phyloP scores from a whole-genome alignment of 2,797 vertebrate genomes.

The Argyrosomus regius region DNA sequence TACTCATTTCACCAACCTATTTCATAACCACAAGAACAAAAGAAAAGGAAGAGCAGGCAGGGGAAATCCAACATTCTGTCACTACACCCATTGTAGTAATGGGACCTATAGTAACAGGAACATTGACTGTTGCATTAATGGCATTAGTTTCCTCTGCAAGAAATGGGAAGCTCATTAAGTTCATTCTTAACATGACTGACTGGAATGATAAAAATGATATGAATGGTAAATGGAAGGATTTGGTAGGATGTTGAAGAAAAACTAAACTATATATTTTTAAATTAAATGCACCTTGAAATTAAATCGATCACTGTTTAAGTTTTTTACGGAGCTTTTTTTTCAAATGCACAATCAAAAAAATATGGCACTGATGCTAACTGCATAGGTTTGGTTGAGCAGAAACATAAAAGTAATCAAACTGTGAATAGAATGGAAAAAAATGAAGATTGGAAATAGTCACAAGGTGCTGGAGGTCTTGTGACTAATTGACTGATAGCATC shows the following conservation, averaged over 20 bases:
- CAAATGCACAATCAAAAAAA: background rate
- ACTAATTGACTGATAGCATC: conserved; percentile 25
- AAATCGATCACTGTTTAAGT: background rate
- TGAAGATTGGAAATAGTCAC: background rate
- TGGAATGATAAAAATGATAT: background rate
- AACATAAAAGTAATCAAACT: background rate
- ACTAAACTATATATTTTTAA: background rate
- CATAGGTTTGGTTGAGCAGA: background rate
- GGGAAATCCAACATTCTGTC: background rate
- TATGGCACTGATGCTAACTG: background rate
- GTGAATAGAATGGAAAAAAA: background rate
- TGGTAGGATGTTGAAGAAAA: background rate
- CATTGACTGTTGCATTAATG: too few relatives aligned
- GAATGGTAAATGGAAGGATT: background rate
- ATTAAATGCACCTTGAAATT: background rate
- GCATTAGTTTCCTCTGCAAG: background rate
- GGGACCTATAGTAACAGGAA: too few relatives aligned
- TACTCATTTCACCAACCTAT: background rate
- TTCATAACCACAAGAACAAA: background rate
- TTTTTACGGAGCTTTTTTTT: background rate
- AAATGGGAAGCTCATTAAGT: background rate
- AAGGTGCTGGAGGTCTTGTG: conserved; percentile 1
- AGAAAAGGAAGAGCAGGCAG: background rate
- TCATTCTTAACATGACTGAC: background rate
- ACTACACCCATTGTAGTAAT: background rate